A percentile compares a stretch with the other conserved stretches of the same genome.
Evolutionary conservation across 2,797 vertebrate genomes (phyloP).

Genomic region (Tragopan temminckii): DNA sequence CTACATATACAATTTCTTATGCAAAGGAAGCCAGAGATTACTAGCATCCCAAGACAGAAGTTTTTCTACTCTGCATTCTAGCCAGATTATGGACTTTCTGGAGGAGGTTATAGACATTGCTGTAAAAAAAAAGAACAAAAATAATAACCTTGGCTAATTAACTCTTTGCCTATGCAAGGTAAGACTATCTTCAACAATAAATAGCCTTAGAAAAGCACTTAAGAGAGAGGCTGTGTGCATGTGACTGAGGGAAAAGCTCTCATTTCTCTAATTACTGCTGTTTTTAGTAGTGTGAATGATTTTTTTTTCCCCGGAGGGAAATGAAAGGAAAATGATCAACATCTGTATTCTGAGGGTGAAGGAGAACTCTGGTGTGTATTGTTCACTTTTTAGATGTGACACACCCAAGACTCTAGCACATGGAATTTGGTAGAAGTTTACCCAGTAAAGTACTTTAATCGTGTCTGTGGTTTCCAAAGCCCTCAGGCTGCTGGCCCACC

Average conservation of each 20-base stretch:
- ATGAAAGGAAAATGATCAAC: not conserved
- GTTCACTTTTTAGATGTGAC: not conserved
- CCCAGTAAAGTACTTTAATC: not conserved
- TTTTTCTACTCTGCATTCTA: not conserved
- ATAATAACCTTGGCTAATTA: not conserved
- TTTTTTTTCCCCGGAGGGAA: not conserved
- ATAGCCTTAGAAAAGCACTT: not conserved
- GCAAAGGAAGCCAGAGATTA: not conserved
- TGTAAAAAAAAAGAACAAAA: not conserved
- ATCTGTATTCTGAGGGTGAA: not conserved
- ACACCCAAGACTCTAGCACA: not conserved
- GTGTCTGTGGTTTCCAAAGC: not conserved
- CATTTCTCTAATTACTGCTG: not conserved
- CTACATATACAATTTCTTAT: not conserved
- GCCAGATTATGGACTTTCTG: not conserved
- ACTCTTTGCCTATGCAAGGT: not conserved
- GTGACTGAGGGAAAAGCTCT: not conserved
- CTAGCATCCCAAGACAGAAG: not conserved
- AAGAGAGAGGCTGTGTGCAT: not conserved
- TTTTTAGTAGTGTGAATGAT: not conserved
- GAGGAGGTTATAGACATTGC: not conserved
- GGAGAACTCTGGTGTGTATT: not conserved
- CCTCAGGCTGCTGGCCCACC: not conserved
- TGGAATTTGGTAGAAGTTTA: not conserved
- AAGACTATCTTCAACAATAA: not conserved